Base-by-base conservation (phyloP, 1,140 invertebrate genomes). In the Bathynomus jamesi region DNA sequence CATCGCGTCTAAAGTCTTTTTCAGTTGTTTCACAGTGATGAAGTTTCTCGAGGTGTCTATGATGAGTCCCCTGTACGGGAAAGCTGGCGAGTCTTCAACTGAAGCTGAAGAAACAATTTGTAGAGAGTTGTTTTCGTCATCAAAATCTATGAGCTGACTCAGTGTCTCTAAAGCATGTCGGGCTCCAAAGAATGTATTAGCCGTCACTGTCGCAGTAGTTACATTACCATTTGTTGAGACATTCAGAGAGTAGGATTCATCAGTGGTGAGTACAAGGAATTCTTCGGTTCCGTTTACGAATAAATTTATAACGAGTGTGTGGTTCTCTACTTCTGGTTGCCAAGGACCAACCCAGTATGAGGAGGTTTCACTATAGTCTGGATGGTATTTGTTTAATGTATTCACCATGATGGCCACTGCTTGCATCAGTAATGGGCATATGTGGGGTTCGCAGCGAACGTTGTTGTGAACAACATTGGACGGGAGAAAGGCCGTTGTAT, bases 1-100 rank as follows among this genome's bases (percentile, higher is more conserved):
- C 90, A 94, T 93, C 0, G 85, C 91, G 78, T 92, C 90, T 53
- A 94, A 83, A 0, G 89, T 91, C n/a, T 85, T 83, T 76, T 90
- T 86, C 61, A 94, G 89, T 0, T 86, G 82, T 1, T 86, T 83
- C 4, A 91, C 85, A 1, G 86, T 82, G 76, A 88, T 85, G 78
- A 85, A 92, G 80, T 76, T 76, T 5, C 75, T 40, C 5, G 75
- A 70, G 4, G 75, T 76, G 29, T 77, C 76, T n/a, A 77, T 10
- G 13, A 65, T n/a, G 21, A 77, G 24, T 28, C 73, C 76, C 29
- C 76, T 11, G 61, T 76, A 63, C 4, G 27, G 46, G 46, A 71
- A 77, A 7, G 46, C 24, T 8, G 76, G 76, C 13, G 65, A 1
- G 65, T 77, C 76, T 24, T 29, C 0, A 32, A 70, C 61, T 11